phyloP scores from a whole-genome alignment of 37 sponge, comb jelly and placozoan species.

The Mnemiopsis leidyi region DNA sequence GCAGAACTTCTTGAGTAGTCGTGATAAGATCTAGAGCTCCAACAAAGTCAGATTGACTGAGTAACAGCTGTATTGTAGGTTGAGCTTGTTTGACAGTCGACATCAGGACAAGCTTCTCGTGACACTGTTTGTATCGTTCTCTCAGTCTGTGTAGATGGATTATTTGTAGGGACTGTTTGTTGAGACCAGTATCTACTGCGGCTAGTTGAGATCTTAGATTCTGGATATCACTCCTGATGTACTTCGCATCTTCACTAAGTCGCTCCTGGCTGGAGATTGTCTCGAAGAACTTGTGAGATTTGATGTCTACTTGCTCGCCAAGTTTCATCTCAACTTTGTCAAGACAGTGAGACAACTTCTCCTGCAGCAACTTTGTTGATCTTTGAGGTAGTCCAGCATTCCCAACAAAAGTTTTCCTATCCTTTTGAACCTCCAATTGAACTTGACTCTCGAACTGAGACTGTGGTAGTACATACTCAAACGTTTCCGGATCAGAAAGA shows the following conservation, averaged over 20 bases:
- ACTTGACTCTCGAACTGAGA: constrained; percentile 61
- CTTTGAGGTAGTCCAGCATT: constrained; percentile 39
- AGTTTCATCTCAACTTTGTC: constrained; percentile 90
- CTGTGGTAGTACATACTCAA: constrained; percentile 77
- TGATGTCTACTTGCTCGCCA: constrained; percentile 84
- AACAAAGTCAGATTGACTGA: constrained; percentile 86
- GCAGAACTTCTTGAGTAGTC: constrained; percentile 89
- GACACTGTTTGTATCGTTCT: background rate
- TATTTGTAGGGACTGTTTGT: constrained; percentile 7
- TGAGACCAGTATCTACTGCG: background rate
- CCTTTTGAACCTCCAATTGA: background rate
- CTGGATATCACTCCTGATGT: constrained; percentile 6
- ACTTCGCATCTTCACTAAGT: constrained; percentile 65
- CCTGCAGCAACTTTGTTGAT: constrained; percentile 35
- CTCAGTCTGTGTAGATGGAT: constrained; percentile 1
- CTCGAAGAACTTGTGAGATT: constrained; percentile 88
- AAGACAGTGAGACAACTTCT: constrained; percentile 86
- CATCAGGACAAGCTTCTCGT: constrained; percentile 74
- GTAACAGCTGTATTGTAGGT: constrained; percentile 93
- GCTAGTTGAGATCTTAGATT: background rate
- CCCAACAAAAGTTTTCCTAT: constrained; percentile 8
- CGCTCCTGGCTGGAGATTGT: constrained; percentile 81
- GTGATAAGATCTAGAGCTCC: constrained; percentile 94
- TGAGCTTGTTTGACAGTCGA: constrained; percentile 90
- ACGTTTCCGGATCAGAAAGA: constrained; percentile 76